These are phyloP conservation scores for Betta splendens DNA, from an alignment of 2,797 vertebrate genomes.

Conservation along the genomic window DNA sequence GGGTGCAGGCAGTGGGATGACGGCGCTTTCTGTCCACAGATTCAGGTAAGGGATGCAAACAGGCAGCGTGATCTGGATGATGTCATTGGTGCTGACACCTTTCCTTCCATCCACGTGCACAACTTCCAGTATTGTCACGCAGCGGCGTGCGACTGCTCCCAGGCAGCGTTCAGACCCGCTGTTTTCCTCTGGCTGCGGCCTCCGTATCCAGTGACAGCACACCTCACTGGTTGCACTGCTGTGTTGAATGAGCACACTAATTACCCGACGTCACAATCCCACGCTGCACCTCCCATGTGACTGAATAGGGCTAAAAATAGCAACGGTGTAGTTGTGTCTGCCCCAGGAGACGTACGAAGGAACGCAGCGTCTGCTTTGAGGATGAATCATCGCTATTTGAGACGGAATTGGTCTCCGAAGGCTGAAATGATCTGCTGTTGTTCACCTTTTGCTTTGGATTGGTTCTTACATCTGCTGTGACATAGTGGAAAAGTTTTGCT, in stretches of 20 bases:
- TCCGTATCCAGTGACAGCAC: slow-evolving; percentile 33
- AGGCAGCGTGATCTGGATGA: no score
- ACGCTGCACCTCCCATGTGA: slow-evolving; percentile 35
- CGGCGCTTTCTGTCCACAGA: no score
- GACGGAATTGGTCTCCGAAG: slow-evolving; percentile 19
- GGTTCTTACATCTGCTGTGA: slow-evolving; percentile 24
- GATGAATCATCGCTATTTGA: slow-evolving; percentile 27
- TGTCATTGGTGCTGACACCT: no score
- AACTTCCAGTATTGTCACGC: no score
- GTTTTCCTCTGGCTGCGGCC: slow-evolving; percentile 17
- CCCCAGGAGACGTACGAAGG: slow-evolving; percentile 37
- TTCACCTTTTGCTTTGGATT: slow-evolving; percentile 3
- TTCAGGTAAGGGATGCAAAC: no score
- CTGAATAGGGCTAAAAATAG: slow-evolving; percentile 32
- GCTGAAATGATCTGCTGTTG: slow-evolving; percentile 18
- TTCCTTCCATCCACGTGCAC: no score
- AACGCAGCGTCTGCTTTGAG: slow-evolving; percentile 35
- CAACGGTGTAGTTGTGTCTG: slow-evolving; percentile 19
- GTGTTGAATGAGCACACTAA: slow-evolving; percentile 48
- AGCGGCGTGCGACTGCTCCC: no score
- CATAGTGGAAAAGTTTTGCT: slow-evolving; percentile 5
- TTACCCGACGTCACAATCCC: slow-evolving; percentile 38
- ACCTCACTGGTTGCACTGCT: slow-evolving; percentile 23
- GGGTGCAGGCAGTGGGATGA: no score
- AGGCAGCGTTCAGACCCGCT: neutral